Conservation (phyloP, 2,888 invertebrate genomes). For the Synanthedon formicaeformis region DNA sequence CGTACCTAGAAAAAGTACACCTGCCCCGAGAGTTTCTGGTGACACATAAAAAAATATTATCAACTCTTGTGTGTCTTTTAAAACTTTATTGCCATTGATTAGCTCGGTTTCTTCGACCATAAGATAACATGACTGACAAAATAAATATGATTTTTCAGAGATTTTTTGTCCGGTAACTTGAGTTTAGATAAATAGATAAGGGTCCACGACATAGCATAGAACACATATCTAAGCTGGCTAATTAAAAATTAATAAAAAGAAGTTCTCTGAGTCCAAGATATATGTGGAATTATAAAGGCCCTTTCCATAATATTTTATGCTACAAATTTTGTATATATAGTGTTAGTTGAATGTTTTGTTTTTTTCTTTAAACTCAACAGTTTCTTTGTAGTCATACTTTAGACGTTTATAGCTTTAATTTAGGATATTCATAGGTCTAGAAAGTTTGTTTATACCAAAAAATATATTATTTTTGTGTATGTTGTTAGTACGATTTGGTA, state of each 20-base stretch:
- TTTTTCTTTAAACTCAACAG: slow-evolving; percentile 22
- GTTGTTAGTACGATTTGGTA: slow-evolving; percentile 58
- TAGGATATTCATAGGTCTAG: slow-evolving; percentile 36
- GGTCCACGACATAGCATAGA: no score
- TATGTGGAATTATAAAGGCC: slow-evolving; percentile 1
- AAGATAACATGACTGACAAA: slow-evolving; percentile 16
- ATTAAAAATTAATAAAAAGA: neutral
- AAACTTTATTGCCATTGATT: slow-evolving; percentile 13
- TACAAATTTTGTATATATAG: slow-evolving; percentile 1
- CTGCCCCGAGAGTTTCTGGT: slow-evolving; percentile 22
- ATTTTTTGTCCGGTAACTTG: no score
- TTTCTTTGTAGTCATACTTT: slow-evolving; percentile 60
- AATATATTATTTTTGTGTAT: slow-evolving; percentile 43
- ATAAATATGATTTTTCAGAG: slow-evolving; percentile 1
- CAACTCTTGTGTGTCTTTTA: no score
- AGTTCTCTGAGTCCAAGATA: slow-evolving; percentile 24
- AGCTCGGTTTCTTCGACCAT: slow-evolving; percentile 42
- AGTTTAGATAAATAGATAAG: no score
- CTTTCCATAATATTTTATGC: neutral
- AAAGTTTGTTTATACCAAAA: slow-evolving; percentile 64
- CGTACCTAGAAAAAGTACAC: slow-evolving; percentile 43
- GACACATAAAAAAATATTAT: slow-evolving; percentile 11
- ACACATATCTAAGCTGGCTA: no score
- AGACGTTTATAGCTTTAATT: slow-evolving; percentile 63
- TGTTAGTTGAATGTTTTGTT: slow-evolving; percentile 15